phyloP scores from a whole-genome alignment of 2,888 invertebrate species.

The Orgyia antiqua region DNA sequence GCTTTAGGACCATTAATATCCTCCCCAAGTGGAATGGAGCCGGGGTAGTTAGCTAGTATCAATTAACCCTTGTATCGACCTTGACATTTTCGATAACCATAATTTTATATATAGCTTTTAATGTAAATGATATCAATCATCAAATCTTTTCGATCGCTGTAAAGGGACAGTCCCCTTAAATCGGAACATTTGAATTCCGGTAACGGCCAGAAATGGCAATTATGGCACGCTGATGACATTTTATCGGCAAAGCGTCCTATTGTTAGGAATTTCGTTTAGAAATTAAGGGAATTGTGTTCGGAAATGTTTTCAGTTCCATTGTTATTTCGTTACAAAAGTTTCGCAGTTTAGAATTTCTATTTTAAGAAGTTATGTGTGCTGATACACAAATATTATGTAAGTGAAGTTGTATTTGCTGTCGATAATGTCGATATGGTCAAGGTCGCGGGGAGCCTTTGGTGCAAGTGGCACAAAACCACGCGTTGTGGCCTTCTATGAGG shows the following conservation, averaged over 20 bases:
- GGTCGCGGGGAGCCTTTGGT: too few relatives aligned
- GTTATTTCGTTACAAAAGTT: too few relatives aligned
- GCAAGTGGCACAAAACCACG: background rate
- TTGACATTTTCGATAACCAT: constrained; percentile 10
- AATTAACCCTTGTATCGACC: too few relatives aligned
- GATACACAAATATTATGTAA: too few relatives aligned
- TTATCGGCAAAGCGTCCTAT: constrained; percentile 14
- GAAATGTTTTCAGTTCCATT: constrained; percentile 4
- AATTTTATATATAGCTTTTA: constrained; percentile 4
- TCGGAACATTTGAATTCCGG: constrained; percentile 18
- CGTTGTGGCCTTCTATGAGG: background rate
- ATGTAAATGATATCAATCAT: constrained; percentile 12
- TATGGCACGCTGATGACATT: constrained; percentile 21
- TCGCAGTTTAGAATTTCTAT: too few relatives aligned
- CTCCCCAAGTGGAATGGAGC: too few relatives aligned
- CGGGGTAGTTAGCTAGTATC: too few relatives aligned
- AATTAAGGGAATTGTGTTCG: constrained; percentile 1
- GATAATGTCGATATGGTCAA: too few relatives aligned
- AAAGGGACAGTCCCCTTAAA: constrained; percentile 8
- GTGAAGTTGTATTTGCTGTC: too few relatives aligned
- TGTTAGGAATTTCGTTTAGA: constrained; percentile 8
- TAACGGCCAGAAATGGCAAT: constrained; percentile 17
- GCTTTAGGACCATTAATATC: too few relatives aligned
- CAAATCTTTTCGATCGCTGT: constrained; percentile 10
- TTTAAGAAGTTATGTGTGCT: too few relatives aligned